phyloP scores from a whole-genome alignment of 2,888 invertebrate genomes.

The Rhopalosiphum nymphaeae region DNA sequence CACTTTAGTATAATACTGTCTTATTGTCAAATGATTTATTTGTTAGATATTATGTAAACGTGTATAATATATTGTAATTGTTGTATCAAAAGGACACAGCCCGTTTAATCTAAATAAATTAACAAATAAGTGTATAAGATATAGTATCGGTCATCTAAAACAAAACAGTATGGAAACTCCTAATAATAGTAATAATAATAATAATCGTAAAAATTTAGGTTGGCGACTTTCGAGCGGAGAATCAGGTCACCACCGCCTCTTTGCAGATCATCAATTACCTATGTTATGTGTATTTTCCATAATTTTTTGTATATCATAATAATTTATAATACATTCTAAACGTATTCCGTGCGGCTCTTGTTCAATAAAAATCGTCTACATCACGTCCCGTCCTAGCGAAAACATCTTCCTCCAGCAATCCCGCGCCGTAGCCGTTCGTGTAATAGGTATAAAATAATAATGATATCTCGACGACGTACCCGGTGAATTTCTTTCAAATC shows the following conservation, averaged over 20 bases:
- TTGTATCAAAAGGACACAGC: neutral
- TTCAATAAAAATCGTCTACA: neutral
- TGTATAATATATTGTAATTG: neutral
- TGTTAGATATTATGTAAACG: neutral
- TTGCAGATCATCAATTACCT: neutral
- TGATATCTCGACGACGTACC: neutral
- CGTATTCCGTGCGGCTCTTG: neutral
- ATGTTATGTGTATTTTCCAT: neutral
- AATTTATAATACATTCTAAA: neutral
- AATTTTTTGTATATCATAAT: neutral
- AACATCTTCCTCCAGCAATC: neutral
- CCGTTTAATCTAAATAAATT: neutral
- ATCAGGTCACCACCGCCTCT: neutral
- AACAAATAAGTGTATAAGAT: too few relatives aligned
- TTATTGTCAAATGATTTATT: neutral
- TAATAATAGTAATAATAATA: neutral
- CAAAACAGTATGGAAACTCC: neutral
- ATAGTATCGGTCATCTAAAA: neutral
- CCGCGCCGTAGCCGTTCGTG: neutral
- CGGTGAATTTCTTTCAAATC: conserved; percentile 43
- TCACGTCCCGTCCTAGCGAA: conserved; percentile 33
- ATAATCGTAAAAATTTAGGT: neutral
- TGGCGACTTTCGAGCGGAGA: neutral
- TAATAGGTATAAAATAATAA: neutral
- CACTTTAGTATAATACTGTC: neutral